phyloP scores from a whole-genome alignment of 2,797 vertebrate species.

The Cryptoprocta ferox region DNA sequence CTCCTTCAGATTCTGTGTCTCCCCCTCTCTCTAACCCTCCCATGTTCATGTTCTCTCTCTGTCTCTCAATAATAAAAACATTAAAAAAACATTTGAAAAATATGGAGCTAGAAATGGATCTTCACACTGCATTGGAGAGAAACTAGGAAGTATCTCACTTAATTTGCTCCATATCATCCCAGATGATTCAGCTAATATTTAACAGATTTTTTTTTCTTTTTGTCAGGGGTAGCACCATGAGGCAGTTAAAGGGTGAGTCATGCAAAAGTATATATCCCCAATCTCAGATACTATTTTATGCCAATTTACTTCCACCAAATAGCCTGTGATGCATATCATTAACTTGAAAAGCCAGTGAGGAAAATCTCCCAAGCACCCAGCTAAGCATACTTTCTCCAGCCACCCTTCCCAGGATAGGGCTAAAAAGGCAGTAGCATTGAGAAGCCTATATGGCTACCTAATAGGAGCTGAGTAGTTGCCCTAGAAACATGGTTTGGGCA shows the following conservation, averaged over 20 bases:
- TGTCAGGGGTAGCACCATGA: neutral
- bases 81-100: neutral
- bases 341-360: neutral
- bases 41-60: too few relatives aligned
- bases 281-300: neutral
- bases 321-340: neutral
- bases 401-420: neutral
- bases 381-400: neutral
- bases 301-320: neutral
- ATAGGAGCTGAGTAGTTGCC: accelerated
- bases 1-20: too few relatives aligned
- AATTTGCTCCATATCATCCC: neutral
- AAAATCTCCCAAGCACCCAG: neutral
- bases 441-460: neutral
- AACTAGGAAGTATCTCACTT: neutral
- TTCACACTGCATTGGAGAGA: neutral
- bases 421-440: neutral
- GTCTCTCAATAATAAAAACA: too few relatives aligned
- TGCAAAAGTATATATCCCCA: neutral
- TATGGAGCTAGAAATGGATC: neutral
- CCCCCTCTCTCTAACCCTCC: too few relatives aligned
- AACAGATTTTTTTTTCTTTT: neutral
- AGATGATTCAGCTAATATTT: neutral
- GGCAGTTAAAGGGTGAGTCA: neutral
- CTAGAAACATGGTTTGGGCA: neutral